phyloP scores from a whole-genome alignment of 2,113 vertebrate genomes.

The Rattus rattus region DNA sequence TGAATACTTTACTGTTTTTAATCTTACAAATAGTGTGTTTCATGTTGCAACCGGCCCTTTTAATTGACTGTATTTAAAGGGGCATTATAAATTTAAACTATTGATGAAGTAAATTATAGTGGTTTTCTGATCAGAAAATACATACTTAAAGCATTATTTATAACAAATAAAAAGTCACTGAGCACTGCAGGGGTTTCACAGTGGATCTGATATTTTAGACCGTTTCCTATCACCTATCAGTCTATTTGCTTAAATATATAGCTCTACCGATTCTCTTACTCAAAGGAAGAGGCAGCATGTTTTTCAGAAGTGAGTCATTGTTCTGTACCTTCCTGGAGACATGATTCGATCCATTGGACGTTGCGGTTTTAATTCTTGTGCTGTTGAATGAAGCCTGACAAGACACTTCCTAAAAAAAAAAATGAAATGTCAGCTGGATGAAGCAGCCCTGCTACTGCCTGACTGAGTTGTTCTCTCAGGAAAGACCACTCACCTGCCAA shows the following conservation, averaged over 20 bases:
- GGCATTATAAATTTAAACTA: slow-evolving; percentile 82
- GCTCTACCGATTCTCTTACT: slow-evolving; percentile 49
- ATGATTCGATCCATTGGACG: slow-evolving; percentile 72
- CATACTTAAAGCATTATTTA: slow-evolving; percentile 80
- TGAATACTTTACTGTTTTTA: slow-evolving; percentile 56
- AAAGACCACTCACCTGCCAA: slow-evolving; percentile 3
- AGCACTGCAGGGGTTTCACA: slow-evolving; percentile 51
- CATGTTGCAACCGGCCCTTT: slow-evolving; percentile 21
- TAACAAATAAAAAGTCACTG: slow-evolving; percentile 73
- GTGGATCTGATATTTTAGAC: slow-evolving; percentile 51
- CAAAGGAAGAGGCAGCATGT: slow-evolving; percentile 56
- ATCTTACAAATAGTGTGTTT: slow-evolving; percentile 37
- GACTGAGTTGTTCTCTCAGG: slow-evolving; percentile 53
- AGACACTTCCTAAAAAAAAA: slow-evolving; percentile 72
- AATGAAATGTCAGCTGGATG: slow-evolving; percentile 72
- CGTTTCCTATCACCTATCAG: slow-evolving; percentile 51
- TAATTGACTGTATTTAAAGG: slow-evolving; percentile 61
- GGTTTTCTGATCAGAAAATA: slow-evolving; percentile 79
- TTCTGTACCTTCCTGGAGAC: slow-evolving; percentile 72
- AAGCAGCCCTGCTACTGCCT: slow-evolving; percentile 49
- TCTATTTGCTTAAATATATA: slow-evolving; percentile 66
- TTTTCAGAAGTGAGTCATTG: slow-evolving; percentile 61
- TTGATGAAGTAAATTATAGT: slow-evolving; percentile 76
- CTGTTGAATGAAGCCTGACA: slow-evolving; percentile 72
- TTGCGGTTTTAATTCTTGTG: slow-evolving; percentile 74